These are phyloP conservation scores for Oceanodroma leucorhoa DNA, from an alignment of 2,797 vertebrate species.

Conservation along the genomic window DNA sequence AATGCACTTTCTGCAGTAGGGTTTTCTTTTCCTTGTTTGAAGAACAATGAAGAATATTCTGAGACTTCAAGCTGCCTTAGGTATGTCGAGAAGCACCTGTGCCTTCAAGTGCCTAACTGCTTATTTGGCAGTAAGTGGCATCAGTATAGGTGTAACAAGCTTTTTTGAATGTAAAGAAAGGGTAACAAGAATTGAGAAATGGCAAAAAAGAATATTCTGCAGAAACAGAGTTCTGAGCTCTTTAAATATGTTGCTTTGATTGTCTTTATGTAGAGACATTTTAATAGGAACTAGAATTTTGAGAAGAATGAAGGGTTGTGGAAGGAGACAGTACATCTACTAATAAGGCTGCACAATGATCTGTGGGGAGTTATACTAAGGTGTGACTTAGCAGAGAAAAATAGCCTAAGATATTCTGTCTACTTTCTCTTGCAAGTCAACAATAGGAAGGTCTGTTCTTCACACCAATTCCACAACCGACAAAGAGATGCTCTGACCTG, in stretches of 20 bases:
- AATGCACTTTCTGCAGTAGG: background rate
- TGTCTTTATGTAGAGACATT: background rate
- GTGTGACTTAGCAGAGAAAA: background rate
- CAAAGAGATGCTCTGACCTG: background rate
- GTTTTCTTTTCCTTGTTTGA: background rate
- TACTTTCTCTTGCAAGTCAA: background rate
- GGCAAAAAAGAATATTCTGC: background rate
- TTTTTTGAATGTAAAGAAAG: background rate
- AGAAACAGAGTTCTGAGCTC: background rate
- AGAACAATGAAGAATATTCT: background rate
- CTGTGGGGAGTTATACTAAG: background rate
- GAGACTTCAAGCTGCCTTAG: background rate
- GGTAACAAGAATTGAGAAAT: background rate
- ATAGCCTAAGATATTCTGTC: background rate
- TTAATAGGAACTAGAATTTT: background rate
- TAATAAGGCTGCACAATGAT: background rate
- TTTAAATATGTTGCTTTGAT: background rate
- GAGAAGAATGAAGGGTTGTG: background rate
- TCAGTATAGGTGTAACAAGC: background rate
- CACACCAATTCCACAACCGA: background rate
- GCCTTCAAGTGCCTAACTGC: background rate
- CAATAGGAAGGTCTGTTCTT: background rate
- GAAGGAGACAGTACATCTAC: background rate
- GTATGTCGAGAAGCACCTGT: background rate
- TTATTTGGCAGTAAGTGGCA: background rate